Conservation (phyloP, 2,113 vertebrate genomes). For the Corythaeola cristata region DNA sequence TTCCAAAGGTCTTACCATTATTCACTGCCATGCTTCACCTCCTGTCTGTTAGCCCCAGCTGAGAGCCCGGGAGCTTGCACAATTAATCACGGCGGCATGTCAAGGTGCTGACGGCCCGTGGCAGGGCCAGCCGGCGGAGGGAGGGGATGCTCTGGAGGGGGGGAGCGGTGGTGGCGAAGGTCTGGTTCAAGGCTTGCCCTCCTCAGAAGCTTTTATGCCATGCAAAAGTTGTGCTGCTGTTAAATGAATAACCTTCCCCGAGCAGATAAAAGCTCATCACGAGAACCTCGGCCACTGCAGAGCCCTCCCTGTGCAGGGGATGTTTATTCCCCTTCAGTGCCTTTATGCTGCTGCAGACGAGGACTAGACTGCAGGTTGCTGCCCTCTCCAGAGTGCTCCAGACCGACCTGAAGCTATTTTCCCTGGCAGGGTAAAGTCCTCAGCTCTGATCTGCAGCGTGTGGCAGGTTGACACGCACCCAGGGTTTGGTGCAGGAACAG, state of each 20-base stretch:
- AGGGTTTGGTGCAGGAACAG: neutral
- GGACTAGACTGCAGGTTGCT: neutral
- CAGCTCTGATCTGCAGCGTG: neutral
- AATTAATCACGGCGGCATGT: neutral
- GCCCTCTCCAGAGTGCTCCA: neutral
- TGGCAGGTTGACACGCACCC: neutral
- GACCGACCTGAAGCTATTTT: neutral
- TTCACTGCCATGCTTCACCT: neutral
- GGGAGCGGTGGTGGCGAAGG: neutral
- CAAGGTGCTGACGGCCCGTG: neutral
- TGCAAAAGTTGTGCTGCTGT: neutral
- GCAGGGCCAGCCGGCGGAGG: neutral
- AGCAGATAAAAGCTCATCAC: neutral
- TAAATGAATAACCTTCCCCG: neutral
- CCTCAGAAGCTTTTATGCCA: neutral
- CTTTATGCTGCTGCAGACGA: neutral
- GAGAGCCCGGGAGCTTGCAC: neutral
- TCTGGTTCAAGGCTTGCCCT: neutral
- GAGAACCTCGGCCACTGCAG: neutral
- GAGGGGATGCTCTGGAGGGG: neutral
- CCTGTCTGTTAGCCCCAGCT: neutral
- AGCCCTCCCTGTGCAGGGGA: neutral
- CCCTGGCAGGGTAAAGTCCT: neutral
- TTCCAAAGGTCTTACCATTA: conserved; percentile 16
- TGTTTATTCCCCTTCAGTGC: neutral